Evolutionary conservation across 2,888 invertebrate genomes (phyloP), one percentile per base, ranked within the genome.

Genomic region (Pyralis farinalis): DNA sequence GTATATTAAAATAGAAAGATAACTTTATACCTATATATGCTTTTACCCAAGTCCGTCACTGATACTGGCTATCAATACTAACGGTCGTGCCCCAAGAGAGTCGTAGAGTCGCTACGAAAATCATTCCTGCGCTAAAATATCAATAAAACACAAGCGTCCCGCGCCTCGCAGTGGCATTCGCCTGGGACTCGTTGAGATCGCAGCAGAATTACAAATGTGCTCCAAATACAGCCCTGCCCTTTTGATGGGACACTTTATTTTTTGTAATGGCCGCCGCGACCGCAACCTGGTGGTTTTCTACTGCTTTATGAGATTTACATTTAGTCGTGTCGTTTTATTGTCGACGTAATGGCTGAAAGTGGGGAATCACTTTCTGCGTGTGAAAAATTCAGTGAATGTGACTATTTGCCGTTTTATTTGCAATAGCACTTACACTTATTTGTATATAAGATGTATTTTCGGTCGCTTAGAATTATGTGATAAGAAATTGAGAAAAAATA

Each of bases 91-190:
- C 86, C 78, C 81, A 50, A 37, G 85, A 80, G 85, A 64, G 70
- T 71, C 80, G 71, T 86, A 71, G 55, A 67, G 73, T 72, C 70
- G 71, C 78, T 73, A 73, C 70, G 63, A 71, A 85, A 85, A 87
- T 86, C 85, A 87, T 88, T 85, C 85, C 78, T 51, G 58, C 67
- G 75, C 74, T 81, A 81, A 87, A 88, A 87, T 87, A 86, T 88
- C 88, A 87, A 88, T 88, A 87, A 88, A 87, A 85, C 77, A 86
- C 78, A 76, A 80, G 71, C 70, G 67, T 61, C 57, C 40, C 48
- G 33, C 57, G 36, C 56, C 47, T 40, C 52, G 42, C 46, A 53
- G 45, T 55, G 47, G 47, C 44, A 43, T n/a, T 37, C 38, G 48
- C 42, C 55, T 44, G 78, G 81, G 84, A 77, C 71, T 71, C 76